These are phyloP conservation scores for Aleiodes testaceus DNA, from an alignment of 2,888 invertebrate species.

Conservation along the genomic window DNA sequence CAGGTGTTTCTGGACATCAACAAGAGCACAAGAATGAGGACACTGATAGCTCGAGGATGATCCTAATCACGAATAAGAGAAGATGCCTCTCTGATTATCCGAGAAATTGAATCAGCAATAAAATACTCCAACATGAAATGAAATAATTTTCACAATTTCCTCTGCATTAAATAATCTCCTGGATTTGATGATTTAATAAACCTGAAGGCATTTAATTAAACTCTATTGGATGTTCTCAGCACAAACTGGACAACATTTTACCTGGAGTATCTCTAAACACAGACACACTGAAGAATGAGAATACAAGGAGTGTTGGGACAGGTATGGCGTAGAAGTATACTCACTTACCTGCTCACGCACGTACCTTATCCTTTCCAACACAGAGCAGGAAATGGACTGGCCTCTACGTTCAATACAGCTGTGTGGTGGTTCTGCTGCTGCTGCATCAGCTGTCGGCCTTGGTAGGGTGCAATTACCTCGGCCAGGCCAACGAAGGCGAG, in stretches of 20 bases:
- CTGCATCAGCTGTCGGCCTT: conserved; percentile 73
- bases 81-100: conserved; percentile 26
- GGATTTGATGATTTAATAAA: background rate
- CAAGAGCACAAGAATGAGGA: conserved; percentile 42
- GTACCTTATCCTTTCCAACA: conserved; percentile 34
- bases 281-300: background rate
- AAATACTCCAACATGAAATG: background rate
- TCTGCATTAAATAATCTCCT: background rate
- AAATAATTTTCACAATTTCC: background rate
- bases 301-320: background rate
- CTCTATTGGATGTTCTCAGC: background rate
- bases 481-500: conserved; percentile 57
- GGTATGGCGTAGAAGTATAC: conserved; percentile 32
- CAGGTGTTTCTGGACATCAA: conserved; percentile 39
- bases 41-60: conserved; percentile 36
- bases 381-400: conserved; percentile 50
- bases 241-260: background rate
- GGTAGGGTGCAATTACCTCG: conserved; percentile 73
- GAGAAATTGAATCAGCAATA: too few species aligned
- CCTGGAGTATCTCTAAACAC: background rate
- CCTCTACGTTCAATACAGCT: conserved; percentile 48
- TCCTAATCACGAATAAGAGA: conserved; percentile 23
- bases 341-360: conserved; percentile 39
- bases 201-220: conserved; percentile 26
- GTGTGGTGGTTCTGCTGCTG: conserved; percentile 56